Base-by-base conservation (phyloP, 2,888 invertebrate species). In the Bembecia ichneumoniformis region DNA sequence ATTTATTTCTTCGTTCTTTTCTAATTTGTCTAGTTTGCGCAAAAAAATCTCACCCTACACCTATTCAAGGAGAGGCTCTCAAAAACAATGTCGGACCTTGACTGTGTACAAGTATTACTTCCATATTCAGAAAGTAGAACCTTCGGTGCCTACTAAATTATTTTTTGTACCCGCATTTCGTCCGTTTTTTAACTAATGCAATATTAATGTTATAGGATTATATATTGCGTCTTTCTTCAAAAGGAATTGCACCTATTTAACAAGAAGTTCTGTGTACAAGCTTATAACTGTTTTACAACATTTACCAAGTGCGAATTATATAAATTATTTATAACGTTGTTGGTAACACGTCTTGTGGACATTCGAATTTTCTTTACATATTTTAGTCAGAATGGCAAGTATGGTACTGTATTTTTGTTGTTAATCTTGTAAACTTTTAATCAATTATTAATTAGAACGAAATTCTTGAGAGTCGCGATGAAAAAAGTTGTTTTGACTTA, bases 1-100 rank as follows among this genome's bases (percentile, higher is more conserved):
- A 28, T 28, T 28, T 28, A 28, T 28, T 28, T 28, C 47, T 49
- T 53, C 35, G 49, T 11, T 47, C 13, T 28, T n/a, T 34, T 13
- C 28, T 28, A 28, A 28, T 28, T 28, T 28, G 28, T 28, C 28
- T 9, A 28, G 9, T 28, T 28, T 28, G 28, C 28, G 28, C 9
- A 28, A 28, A 9, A 28, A 28, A 28, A 28, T 9, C 28, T 28
- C 7, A 28, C 28, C 7, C 28, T 28, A 28, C 28, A 28, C 28
- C 28, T 28, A 28, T 28, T 28, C 28, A 28, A 28, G 28, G 28
- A 28, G 28, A 28, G 28, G 28, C 28, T 28, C 28, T 28, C 28
- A 28, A 28, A 28, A 28, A 28, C 28, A 28, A 28, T 28, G 28
- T 28, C 28, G 28, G 40, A 14, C 40, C 14, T 40, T 13, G n/a